These are phyloP conservation scores for Drosophila nikananu DNA, from an alignment of 1,140 invertebrate genomes.

Conservation along the genomic window DNA sequence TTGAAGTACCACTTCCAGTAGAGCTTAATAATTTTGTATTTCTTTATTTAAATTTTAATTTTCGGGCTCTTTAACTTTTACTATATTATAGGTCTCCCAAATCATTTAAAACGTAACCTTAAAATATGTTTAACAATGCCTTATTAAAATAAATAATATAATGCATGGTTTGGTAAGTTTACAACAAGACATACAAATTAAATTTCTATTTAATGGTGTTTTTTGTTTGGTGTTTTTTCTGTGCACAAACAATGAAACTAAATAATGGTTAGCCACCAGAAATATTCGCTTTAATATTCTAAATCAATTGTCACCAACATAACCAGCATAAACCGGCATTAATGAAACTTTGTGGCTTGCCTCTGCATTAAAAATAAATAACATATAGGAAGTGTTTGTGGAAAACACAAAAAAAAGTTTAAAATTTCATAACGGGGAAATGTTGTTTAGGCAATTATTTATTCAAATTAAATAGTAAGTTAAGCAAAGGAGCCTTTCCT, in stretches of 20 bases:
- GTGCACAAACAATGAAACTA: not conserved
- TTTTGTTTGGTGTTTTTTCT: not conserved
- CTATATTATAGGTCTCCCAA: not conserved
- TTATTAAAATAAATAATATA: too few species aligned
- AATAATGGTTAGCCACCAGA: conserved; percentile 7
- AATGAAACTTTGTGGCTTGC: not conserved
- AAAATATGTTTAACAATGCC: not conserved
- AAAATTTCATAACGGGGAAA: not conserved
- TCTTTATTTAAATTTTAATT: not conserved
- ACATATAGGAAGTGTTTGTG: not conserved
- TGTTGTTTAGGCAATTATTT: not conserved
- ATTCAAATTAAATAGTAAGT: not conserved
- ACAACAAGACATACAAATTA: too few species aligned
- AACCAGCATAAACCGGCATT: conserved; percentile 4
- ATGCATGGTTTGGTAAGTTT: not conserved
- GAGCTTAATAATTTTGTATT: too few species aligned
- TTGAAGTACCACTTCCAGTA: not conserved
- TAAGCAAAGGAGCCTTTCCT: too few species aligned
- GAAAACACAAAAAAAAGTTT: not conserved
- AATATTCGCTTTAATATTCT: conserved; percentile 4
- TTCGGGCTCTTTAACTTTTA: not conserved
- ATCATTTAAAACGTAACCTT: not conserved
- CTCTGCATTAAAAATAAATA: not conserved
- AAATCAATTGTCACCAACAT: conserved; percentile 7
- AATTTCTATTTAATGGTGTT: not conserved